These are phyloP conservation scores for Trachelipus rathkii DNA, from an alignment of 1,140 invertebrate species.

Conservation along the genomic window DNA sequence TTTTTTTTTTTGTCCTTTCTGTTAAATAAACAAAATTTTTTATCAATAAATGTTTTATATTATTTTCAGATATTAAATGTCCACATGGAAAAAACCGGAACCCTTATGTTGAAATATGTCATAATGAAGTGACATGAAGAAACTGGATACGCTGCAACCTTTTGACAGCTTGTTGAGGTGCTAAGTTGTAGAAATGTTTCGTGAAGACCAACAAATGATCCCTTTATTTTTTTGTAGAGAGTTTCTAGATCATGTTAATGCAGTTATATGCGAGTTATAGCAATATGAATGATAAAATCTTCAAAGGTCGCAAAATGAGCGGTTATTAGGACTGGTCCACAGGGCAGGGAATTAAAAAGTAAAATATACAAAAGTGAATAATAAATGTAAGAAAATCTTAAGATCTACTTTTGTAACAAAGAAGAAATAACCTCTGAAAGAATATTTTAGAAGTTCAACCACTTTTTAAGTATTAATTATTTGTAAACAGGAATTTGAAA, in stretches of 20 bases:
- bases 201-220: slow-evolving; percentile 75
- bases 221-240: slow-evolving; percentile 98
- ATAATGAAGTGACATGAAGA: slow-evolving; percentile 56
- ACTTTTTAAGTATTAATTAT: too few relatives aligned
- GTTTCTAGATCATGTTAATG: slow-evolving; percentile 87
- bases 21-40: too few relatives aligned
- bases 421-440: too few relatives aligned
- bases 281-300: slow-evolving; percentile 91
- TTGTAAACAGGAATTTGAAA: too few relatives aligned
- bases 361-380: slow-evolving; percentile 46
- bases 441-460: too few relatives aligned
- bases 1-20: too few relatives aligned
- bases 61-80: slow-evolving; percentile 26
- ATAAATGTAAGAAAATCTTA: slow-evolving; percentile 63
- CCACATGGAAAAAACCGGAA: slow-evolving; percentile 37
- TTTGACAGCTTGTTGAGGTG: slow-evolving; percentile 57
- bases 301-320: slow-evolving; percentile 44
- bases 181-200: slow-evolving; percentile 61
- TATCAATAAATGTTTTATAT: too few relatives aligned
- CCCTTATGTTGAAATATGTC: slow-evolving; percentile 58
- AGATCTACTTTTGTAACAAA: too few relatives aligned
- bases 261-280: slow-evolving; percentile 86
- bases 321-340: slow-evolving; percentile 48
- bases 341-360: slow-evolving; percentile 44
- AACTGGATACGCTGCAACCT: slow-evolving; percentile 56